A percentile compares a stretch with the other conserved stretches of the same genome.
Conservation (phyloP, 2,797 vertebrate genomes). For the Molossus alvarezi region DNA sequence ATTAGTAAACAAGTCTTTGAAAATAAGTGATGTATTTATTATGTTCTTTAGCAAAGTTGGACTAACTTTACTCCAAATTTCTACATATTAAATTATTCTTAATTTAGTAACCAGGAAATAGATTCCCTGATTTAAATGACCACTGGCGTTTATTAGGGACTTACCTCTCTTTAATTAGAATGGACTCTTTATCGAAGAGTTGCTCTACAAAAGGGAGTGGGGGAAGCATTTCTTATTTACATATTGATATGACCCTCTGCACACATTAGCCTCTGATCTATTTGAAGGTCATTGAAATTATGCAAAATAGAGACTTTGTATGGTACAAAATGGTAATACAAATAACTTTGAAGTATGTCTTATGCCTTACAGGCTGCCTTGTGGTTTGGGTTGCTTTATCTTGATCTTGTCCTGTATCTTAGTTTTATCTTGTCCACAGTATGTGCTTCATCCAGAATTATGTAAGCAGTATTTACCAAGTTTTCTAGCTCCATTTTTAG, state of each 20-base stretch:
- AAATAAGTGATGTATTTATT: background rate
- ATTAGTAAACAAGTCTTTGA: background rate
- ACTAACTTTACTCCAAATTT: constrained; percentile 21
- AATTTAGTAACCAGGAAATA: constrained; percentile 39
- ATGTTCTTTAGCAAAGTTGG: background rate
- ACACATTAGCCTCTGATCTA: background rate
- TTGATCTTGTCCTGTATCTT: background rate
- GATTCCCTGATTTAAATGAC: background rate
- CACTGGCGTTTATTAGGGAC: background rate
- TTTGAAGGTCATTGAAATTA: constrained; percentile 15
- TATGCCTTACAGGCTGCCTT: background rate
- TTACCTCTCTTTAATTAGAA: background rate
- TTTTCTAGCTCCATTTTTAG: background rate
- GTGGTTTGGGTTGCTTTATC: background rate
- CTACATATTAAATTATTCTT: background rate
- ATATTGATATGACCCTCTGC: background rate
- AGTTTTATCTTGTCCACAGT: background rate
- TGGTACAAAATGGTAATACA: background rate
- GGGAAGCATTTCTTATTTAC: background rate
- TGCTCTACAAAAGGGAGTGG: background rate
- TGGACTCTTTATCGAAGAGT: constrained; percentile 26
- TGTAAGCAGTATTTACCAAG: background rate
- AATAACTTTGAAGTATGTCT: background rate
- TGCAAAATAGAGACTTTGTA: background rate
- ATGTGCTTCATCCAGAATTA: background rate